phyloP scores from a whole-genome alignment of 2,797 vertebrate genomes.

The Sarcophilus harrisii region DNA sequence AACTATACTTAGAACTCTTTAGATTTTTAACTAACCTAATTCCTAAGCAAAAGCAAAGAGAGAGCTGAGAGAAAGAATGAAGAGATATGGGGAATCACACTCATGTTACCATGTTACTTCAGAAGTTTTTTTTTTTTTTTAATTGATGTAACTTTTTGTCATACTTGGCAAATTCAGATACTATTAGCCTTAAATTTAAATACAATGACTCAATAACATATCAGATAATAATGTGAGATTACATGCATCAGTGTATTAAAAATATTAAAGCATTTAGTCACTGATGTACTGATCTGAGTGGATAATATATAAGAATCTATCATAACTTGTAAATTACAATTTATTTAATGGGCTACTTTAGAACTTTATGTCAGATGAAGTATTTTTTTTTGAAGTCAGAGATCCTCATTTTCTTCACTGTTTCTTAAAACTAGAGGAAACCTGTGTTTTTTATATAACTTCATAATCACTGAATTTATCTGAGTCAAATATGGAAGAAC shows the following conservation, averaged over 20 bases:
- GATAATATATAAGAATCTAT: slow-evolving; percentile 54
- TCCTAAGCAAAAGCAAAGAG: slow-evolving; percentile 17
- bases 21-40: slow-evolving; percentile 46
- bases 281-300: slow-evolving; percentile 24
- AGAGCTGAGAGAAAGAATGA: slow-evolving; percentile 22
- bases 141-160: slow-evolving; percentile 9
- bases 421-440: slow-evolving; percentile 38
- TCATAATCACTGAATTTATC: slow-evolving; percentile 20
- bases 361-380: slow-evolving; percentile 34
- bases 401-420: background rate
- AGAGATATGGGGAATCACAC: background rate
- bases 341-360: slow-evolving; percentile 26
- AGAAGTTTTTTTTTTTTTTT: background rate
- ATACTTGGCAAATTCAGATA: background rate
- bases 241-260: slow-evolving; percentile 17
- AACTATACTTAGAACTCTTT: background rate
- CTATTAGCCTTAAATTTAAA: slow-evolving; percentile 52
- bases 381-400: slow-evolving; percentile 27
- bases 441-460: background rate
- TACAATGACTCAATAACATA: background rate
- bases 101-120: background rate
- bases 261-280: slow-evolving; percentile 10
- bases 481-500: background rate
- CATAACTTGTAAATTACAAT: slow-evolving; percentile 50
- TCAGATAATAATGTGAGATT: slow-evolving; percentile 6